Percentiles rank a stretch among this genome's conserved stretches.
These are phyloP conservation scores for Torymus auratus DNA, from an alignment of 2,888 invertebrate species.

Conservation along the genomic window DNA sequence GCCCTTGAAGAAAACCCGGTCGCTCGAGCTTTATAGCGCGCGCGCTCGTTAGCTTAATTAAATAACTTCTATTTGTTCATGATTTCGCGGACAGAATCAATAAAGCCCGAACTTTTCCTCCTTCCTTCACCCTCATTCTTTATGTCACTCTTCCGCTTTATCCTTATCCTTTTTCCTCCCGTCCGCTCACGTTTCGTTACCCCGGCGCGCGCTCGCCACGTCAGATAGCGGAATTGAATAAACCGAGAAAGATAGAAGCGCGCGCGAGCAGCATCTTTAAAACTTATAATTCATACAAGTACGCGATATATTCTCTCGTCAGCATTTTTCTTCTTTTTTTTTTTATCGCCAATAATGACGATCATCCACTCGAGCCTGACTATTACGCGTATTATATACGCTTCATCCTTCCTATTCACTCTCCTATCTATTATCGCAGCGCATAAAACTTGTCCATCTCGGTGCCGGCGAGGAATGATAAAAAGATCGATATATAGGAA, in stretches of 20 bases:
- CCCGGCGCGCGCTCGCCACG: neutral
- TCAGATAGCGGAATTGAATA: neutral
- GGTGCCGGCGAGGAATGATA: too few species aligned
- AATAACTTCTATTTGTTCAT: conserved; percentile 28
- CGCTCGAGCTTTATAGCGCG: neutral
- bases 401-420: too few species aligned
- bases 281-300: too few species aligned
- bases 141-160: conserved; percentile 7
- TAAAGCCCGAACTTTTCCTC: neutral
- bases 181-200: conserved; percentile 4
- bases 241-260: neutral
- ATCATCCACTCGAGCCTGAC: too few species aligned
- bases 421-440: too few species aligned
- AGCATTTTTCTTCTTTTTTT: too few species aligned
- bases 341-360: too few species aligned
- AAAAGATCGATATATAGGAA: neutral
- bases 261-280: neutral
- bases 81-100: conserved; percentile 25
- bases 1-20: too few species aligned
- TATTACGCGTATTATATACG: too few species aligned
- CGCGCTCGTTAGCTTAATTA: conserved; percentile 32
- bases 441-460: too few species aligned
- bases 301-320: too few species aligned
- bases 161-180: neutral
- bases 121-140: neutral